Base-by-base conservation (phyloP, 2,797 vertebrate species). In the Aselliscus stoliczkanus region DNA sequence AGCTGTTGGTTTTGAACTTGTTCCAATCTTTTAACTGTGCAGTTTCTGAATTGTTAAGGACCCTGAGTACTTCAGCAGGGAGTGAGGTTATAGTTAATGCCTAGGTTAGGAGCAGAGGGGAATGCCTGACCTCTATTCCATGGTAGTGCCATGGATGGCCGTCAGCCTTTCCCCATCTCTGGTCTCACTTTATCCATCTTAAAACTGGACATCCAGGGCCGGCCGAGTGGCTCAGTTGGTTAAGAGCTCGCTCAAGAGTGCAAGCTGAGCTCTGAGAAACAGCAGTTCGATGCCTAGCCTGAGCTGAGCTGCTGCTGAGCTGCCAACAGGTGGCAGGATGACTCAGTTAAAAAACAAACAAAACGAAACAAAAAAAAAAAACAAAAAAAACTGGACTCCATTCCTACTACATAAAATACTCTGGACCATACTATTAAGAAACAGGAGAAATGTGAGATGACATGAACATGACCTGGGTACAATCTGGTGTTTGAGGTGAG, bases 1-100 rank as follows among this genome's bases (percentile, higher is more conserved):
- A 69, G 18, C 44, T 94, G 69, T 92, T 96, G 84, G 64, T 70
- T 69, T 90, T 95, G 94, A 95, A 93, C 56, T 85, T 62, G 62
- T 89, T 94, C 75, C 93, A 96, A 64, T 42, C 69, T 37, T 52
- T 69, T 70, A 70, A 89, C 27, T 62, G 31, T 75, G 27, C 29
- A 52, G 72, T 86, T 88, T 75, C 65, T 70, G 67, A 70, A 39
- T 47, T 82, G 77, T 54, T 79, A 86, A 91, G 73, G 52, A 69
- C 67, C 58, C 8, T 1, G 18, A 39, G 47, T 31, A 52, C 47
- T 62, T 90, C 39, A 27, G 37, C 77, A 91, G 77, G 82, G 42
- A 87, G 54, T 13, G 37, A 37, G 37, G 5, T 72, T 18, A 23
- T 75, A 76, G 56, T 73, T 90, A 58, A 88, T 1, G 3, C 65